phyloP scores from a whole-genome alignment of 2,888 invertebrate genomes.

The Drosophila atripex region DNA sequence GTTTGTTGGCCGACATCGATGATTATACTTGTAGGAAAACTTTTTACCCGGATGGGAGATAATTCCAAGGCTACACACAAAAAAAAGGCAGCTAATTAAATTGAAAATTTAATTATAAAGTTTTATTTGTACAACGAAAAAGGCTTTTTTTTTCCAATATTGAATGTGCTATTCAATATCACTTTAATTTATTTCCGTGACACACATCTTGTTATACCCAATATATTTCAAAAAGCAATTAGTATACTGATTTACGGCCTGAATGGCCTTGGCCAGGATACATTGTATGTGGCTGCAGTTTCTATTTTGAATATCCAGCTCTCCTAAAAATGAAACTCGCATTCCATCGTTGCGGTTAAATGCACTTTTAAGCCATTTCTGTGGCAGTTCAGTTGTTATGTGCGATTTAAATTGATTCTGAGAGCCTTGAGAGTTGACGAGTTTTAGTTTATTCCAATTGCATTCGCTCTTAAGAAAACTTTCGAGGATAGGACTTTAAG shows the following conservation, averaged over 20 bases:
- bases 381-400: conserved; percentile 40
- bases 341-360: conserved; percentile 33
- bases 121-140: not conserved
- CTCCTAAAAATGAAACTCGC: conserved; percentile 3
- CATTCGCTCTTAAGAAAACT: conserved; percentile 34
- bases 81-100: conserved; percentile 1
- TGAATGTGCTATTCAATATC: not conserved
- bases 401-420: conserved; percentile 45
- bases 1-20: conserved; percentile 35
- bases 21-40: conserved; percentile 23
- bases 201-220: not conserved
- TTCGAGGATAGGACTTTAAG: conserved; percentile 33
- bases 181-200: not conserved
- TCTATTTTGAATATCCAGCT: conserved; percentile 22
- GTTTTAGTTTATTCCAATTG: conserved; percentile 45
- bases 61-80: conserved; percentile 29
- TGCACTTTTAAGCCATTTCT: conserved; percentile 36
- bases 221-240: not conserved
- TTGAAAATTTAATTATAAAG: not conserved
- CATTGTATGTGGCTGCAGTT: conserved; percentile 1
- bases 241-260: not conserved
- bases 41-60: conserved; percentile 22
- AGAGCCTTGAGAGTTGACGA: conserved; percentile 44
- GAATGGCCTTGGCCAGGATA: conserved; percentile 28
- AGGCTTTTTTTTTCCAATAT: not conserved